Conservation (phyloP, 2,797 vertebrate genomes). For the Sternotherus odoratus region DNA sequence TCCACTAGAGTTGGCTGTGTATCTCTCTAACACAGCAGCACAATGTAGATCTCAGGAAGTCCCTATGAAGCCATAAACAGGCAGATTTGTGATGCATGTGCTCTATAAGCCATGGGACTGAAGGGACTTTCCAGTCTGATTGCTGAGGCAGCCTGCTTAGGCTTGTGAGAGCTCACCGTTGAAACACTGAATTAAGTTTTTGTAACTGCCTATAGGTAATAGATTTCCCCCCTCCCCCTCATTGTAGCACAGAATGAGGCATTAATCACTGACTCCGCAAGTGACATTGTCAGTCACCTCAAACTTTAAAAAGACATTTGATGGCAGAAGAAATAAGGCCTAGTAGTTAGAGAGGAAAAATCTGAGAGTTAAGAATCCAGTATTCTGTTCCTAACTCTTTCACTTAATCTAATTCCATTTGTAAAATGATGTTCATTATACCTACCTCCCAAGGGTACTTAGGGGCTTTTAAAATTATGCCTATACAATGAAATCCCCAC, state of each 20-base stretch:
- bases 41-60: neutral
- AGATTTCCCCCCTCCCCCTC: neutral
- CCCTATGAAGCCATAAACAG: conserved; percentile 6
- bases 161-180: neutral
- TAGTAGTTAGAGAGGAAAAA: neutral
- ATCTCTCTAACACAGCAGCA: neutral
- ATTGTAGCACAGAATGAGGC: neutral
- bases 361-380: neutral
- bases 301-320: neutral
- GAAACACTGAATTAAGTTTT: neutral
- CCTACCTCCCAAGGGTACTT: conserved; percentile 56
- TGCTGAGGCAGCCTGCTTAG: neutral
- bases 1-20: neutral
- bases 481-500: conserved; percentile 34
- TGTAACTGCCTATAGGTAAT: neutral
- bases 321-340: neutral
- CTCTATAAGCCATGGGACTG: neutral
- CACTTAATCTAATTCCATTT: neutral
- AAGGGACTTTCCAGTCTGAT: neutral
- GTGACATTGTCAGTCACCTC: neutral
- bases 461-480: conserved; percentile 32
- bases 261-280: neutral
- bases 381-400: conserved; percentile 10
- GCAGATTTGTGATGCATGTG: neutral
- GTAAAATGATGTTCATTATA: conserved; percentile 27